A percentile compares a stretch with the other conserved stretches of the same genome.
These are phyloP conservation scores for Aphelenchoides bicaudatus DNA, from an alignment of 2,888 invertebrate genomes.

Conservation along the genomic window DNA sequence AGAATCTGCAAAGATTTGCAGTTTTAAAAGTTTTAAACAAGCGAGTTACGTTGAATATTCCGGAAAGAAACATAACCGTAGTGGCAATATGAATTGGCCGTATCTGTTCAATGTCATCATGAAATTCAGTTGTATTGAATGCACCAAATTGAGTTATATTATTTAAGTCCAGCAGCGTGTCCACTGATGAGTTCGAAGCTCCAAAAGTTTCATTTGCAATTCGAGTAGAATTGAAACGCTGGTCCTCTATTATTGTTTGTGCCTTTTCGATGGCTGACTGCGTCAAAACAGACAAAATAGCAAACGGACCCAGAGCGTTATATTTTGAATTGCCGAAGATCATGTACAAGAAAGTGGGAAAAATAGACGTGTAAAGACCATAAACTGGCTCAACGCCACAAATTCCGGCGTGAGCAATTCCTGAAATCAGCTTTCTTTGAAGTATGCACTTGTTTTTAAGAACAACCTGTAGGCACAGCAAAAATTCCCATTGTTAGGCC, in stretches of 20 bases:
- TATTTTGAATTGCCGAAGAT: slow-evolving; percentile 59
- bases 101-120: slow-evolving; percentile 36
- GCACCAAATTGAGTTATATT: slow-evolving; percentile 8
- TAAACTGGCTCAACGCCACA: slow-evolving; percentile 58
- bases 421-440: slow-evolving; percentile 27
- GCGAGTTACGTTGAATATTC: slow-evolving; percentile 41
- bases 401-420: slow-evolving; percentile 58
- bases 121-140: slow-evolving; percentile 6
- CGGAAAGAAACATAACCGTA: slow-evolving; percentile 53
- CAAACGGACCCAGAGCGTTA: slow-evolving; percentile 56
- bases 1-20: slow-evolving; percentile 44
- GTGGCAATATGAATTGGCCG: slow-evolving; percentile 54
- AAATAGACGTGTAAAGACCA: slow-evolving; percentile 58
- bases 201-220: slow-evolving; percentile 19
- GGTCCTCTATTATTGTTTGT: neutral
- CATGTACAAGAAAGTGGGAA: slow-evolving; percentile 58
- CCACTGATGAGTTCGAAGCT: slow-evolving; percentile 20
- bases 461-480: slow-evolving; percentile 51
- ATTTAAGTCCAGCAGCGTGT: neutral
- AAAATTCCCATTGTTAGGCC: slow-evolving; percentile 59
- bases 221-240: slow-evolving; percentile 11
- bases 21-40: neutral
- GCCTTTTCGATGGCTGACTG: slow-evolving; percentile 55
- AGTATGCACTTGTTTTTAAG: neutral
- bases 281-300: slow-evolving; percentile 56